These are phyloP conservation scores for Pygoscelis antarcticus DNA, from an alignment of 2,113 vertebrate species.

Conservation along the genomic window DNA sequence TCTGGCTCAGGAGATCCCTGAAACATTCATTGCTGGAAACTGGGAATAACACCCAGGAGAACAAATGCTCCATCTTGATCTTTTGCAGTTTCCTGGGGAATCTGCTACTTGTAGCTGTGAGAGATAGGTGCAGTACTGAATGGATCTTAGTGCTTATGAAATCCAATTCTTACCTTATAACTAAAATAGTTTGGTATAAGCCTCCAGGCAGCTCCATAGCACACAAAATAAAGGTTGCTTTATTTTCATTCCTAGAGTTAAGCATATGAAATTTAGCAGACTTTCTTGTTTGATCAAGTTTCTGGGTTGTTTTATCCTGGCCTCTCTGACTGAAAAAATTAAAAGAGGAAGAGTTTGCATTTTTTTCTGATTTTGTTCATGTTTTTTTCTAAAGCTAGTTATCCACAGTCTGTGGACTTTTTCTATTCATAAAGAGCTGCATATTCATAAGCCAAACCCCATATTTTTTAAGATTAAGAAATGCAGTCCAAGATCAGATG, in stretches of 20 bases:
- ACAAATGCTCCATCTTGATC: background rate
- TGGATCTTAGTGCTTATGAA: background rate
- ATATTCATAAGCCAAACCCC: background rate
- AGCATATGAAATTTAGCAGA: slow-evolving; percentile 56
- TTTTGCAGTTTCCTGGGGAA: background rate
- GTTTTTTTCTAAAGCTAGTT: background rate
- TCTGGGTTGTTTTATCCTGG: slow-evolving; percentile 22
- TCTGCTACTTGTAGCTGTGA: background rate
- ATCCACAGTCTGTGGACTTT: background rate
- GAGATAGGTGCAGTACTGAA: background rate
- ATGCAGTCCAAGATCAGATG: background rate
- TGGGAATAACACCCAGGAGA: background rate
- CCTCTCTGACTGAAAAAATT: background rate
- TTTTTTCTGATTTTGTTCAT: background rate
- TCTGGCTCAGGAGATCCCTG: background rate
- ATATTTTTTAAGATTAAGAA: background rate
- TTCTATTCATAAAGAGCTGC: background rate
- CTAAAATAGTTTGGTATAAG: background rate
- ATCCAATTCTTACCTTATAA: background rate
- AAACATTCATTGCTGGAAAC: background rate
- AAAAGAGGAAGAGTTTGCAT: background rate
- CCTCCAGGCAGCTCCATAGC: background rate
- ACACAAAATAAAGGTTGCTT: slow-evolving; percentile 21
- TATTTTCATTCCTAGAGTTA: slow-evolving; percentile 42
- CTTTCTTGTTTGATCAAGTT: slow-evolving; percentile 44